Evolutionary conservation across 2,888 invertebrate species (phyloP), one percentile per base, ranked within the genome.

Genomic region (Galerucella calmariensis): DNA sequence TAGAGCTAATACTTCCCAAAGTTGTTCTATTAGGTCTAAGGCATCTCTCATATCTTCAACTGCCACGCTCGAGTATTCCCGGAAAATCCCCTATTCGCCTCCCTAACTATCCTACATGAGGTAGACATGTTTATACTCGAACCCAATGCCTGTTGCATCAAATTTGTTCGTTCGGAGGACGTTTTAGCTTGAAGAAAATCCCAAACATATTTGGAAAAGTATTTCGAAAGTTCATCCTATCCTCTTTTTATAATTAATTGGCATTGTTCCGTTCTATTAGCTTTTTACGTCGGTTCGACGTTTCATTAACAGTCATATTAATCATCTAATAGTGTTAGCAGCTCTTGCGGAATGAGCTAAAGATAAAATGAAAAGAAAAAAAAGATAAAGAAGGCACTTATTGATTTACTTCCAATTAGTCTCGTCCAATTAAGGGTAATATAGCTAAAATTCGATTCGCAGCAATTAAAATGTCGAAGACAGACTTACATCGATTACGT

Each of bases 301-400:
- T 51, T 51, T n/a, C 51, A n/a, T 51, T 51, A 51, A n/a, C 51
- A 51, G 51, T n/a, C 51, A 51, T 51, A 51, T 51, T 51, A 51
- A 51, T 51, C 51, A n/a, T 51, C n/a, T 51, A 51, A 51, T 51
- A 14, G 51, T 51, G 6, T 51, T n/a, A 51, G 51, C 51, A n/a
- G 51, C 51, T 51, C 51, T 6, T 8, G 51, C n/a, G 51, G 51
- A 51, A 51, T 51, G 51, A 51, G 51, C n/a, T 51, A 51, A 51
- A 51, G 51, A 51, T 51, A 51, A 51, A 51, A n/a, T n/a, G 51
- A 51, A n/a, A n/a, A n/a, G 6, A n/a, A 51, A n/a, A 51, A 51
- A 51, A 51, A 51, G 51, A 51, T 51, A 51, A 51, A 51, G 51
- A 51, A 51, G 51, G 14, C 51, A 51, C 51, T 51, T 51, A 51